Evolutionary conservation across 2,113 vertebrate species (phyloP), one percentile per base, ranked within the genome.

Genomic region (Menura novaehollandiae): DNA sequence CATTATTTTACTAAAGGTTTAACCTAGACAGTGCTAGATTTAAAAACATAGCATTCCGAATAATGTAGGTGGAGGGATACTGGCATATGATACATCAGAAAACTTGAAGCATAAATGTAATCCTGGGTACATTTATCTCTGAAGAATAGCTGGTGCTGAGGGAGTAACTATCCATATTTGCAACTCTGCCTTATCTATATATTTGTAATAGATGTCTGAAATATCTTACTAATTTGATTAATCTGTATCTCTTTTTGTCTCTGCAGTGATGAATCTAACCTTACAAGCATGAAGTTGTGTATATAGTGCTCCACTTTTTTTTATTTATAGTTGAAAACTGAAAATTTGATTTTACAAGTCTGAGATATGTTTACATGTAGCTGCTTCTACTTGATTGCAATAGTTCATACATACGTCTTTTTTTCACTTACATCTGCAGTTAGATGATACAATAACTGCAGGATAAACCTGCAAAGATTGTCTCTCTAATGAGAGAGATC

Each of bases 191-290:
- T 1, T 16, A 24, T 75, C 55, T 71, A n/a, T 90, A 66, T 43
- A 52, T 64, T 95, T 96, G 47, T 85, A 69, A 62, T n/a, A 83
- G 47, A 87, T 53, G 82, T 91, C 46, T 91, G 66, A 91, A 91
- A 32, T 73, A 52, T 0, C 12, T 63, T 92, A 98, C 97, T 98
- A 98, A 98, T 94, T 81, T 95, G 63, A 72, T 81, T 52, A 90
- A 93, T 97, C 89, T 97, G 35, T 98, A 78, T 96, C 95, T 97
- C 92, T 96, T 98, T 98, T 98, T 98, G 95, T 98, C 97, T 98
- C 97, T 99, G 98, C 99, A 99, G 99, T 99, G 99, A 99, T 98
- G 98, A 98, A 96, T 98, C 98, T 99, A 99, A 99, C 98, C 97
- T 96, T 97, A 97, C 98, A 97, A 98, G 99, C 99, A 99, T 99